Evolutionary conservation across 2,113 vertebrate genomes (phyloP), one percentile per base, ranked within the genome.

Genomic region (Accipiter virgatus): DNA sequence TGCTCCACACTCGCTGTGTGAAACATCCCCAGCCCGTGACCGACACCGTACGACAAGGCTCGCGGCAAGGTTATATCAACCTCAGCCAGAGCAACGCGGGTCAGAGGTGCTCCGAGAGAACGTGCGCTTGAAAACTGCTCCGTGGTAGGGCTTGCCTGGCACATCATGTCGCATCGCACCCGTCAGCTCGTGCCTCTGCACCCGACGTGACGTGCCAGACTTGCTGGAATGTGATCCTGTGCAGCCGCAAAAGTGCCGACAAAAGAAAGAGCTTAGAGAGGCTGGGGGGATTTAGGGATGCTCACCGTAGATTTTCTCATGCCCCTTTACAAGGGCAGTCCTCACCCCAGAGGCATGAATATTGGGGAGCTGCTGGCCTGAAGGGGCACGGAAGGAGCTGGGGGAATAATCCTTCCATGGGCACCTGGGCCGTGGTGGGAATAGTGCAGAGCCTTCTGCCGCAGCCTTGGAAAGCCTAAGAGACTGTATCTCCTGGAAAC

Each of bases 291-390:
- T 11, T 16, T 9, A 6, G 40, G 71, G 66, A 4, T 72, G 62
- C 53, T 86, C 13, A 1, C 13, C 29, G 4, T 0, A 1, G 36
- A 26, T 65, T 50, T 25, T 27, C 50, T 47, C 31, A 1, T 6
- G 4, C 10, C 36, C 18, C 55, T 19, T 26, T 17, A n/a, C 50
- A 9, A 27, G 47, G 27, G 14, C 32, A 21, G 18, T 12, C n/a
- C 42, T 68, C 38, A 43, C 18, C 7, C 20, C 19, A 52, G 27
- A 42, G 29, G n/a, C 4, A 2, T 9, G 29, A 36, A 15, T 47
- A 11, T 0, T 0, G 0, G 29, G 29, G 21, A 5, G 19, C n/a
- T 88, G 63, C 32, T 62, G 75, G 27, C 27, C 65, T 17, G 0
- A 77, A n/a, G n/a, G 15, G 10, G 7, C 32, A 4, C 0, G 2